A percentile compares a stretch with the other conserved stretches of the same genome.
These are phyloP conservation scores for Turritopsis dohrnii DNA, from an alignment of 30 jellyfish, hydroid and myxozoan genomes.

Conservation along the genomic window DNA sequence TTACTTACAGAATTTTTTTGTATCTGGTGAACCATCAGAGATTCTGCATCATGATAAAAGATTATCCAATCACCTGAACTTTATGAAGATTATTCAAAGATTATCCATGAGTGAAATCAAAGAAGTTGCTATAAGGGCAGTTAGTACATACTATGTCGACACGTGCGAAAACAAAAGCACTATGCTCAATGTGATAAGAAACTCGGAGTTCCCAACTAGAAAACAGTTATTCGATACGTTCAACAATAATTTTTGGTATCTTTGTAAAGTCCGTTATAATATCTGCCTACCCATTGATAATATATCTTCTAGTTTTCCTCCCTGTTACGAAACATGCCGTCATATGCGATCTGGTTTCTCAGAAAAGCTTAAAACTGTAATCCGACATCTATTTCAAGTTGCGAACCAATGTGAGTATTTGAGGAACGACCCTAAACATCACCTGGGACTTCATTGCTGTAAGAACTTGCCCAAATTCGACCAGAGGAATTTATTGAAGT, in stretches of 20 bases:
- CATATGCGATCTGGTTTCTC: background rate
- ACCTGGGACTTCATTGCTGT: background rate
- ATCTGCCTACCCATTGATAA: background rate
- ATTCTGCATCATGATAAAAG: background rate
- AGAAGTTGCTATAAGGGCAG: background rate
- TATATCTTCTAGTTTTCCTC: background rate
- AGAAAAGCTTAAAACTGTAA: background rate
- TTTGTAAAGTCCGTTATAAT: background rate
- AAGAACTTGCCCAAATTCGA: background rate
- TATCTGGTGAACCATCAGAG: background rate
- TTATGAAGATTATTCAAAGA: background rate
- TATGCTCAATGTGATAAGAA: background rate
- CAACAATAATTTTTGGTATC: background rate
- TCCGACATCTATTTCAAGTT: background rate
- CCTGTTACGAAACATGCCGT: background rate
- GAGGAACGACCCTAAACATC: no score
- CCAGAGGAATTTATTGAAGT: background rate
- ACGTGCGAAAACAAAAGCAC: background rate
- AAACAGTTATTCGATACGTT: background rate
- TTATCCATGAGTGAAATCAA: background rate
- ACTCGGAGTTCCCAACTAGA: background rate
- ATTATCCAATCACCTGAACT: background rate
- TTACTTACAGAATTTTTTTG: background rate
- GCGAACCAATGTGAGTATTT: no score
- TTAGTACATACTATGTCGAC: background rate